Base-by-base conservation (phyloP, 2,888 invertebrate genomes). In the Miltochrista miniata region DNA sequence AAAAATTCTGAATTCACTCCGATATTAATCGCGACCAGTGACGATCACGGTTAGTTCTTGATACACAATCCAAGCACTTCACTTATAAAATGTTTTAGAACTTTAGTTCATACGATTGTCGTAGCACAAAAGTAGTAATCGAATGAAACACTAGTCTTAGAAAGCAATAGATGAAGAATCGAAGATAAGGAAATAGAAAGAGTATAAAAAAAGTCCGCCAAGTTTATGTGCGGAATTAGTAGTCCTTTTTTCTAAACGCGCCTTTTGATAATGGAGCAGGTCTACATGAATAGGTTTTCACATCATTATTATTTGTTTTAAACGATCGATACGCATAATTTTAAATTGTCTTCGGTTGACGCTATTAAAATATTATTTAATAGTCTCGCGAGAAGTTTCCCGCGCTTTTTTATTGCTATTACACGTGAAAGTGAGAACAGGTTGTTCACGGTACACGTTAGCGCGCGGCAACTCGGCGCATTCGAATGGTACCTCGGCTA, bases 351-450 rank as follows among this genome's bases (percentile, higher is more conserved):
- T 31, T 31, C 74, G 72, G 60, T 50, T 13, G 18, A 12, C 44
- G 35, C 10, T 12, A 44, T 44, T 34, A 34, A 12, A 43, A 34
- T 34, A 43, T 18, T 43, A 34, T 15, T 43, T 18, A 34, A 43
- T n/a, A 42, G 74, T 80, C 76, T 80, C 74, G 74, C 68, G 68
- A 59, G 60, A 70, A 24, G 69, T 73, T 82, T 83, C 76, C 79
- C 87, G 83, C 80, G 81, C 58, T 73, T 76, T n/a, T 78, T 73
- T 76, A 73, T 70, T 70, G 69, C 61, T 66, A 65, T 76, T 2
- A 18, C 38, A 76, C 76, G 85, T 84, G 89, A 90, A 90, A 88
- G 88, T 88, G 77, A 68, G 59, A 63, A 62, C 29, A 65, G n/a
- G 64, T 64, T 58, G 44, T 54, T 52, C 47, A 69, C 60, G 54